phyloP scores from a whole-genome alignment of 1,140 invertebrate species.

The Heliconius hewitsoni region DNA sequence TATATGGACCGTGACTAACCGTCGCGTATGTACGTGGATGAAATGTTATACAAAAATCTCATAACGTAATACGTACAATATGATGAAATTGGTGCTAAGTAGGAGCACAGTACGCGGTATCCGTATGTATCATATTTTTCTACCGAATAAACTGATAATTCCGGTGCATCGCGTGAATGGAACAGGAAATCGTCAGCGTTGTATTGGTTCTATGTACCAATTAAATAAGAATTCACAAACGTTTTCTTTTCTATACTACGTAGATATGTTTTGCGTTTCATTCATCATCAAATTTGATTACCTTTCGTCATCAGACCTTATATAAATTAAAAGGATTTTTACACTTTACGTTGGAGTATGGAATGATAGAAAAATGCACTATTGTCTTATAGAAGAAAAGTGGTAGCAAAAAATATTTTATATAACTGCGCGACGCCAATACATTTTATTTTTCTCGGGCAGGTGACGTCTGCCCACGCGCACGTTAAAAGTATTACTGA shows the following conservation, averaged over 20 bases:
- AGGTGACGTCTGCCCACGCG: slow-evolving; percentile 47
- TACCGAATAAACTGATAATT: slow-evolving; percentile 26
- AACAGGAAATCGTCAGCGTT: slow-evolving; percentile 50
- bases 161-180: slow-evolving; percentile 42
- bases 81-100: slow-evolving; percentile 36
- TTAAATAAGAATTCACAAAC: slow-evolving; percentile 24
- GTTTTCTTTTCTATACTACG: slow-evolving; percentile 1
- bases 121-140: slow-evolving; percentile 16
- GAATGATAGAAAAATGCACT: slow-evolving; percentile 50
- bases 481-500: slow-evolving; percentile 54
- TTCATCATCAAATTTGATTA: not conserved
- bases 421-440: slow-evolving; percentile 44
- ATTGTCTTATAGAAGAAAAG: slow-evolving; percentile 24
- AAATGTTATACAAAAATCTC: slow-evolving; percentile 27
- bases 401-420: slow-evolving; percentile 34
- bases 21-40: slow-evolving; percentile 27
- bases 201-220: slow-evolving; percentile 6
- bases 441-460: slow-evolving; percentile 24
- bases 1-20: slow-evolving; percentile 39
- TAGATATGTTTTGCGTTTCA: not conserved
- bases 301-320: not conserved
- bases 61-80: slow-evolving; percentile 22
- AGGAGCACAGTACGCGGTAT: not conserved
- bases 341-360: not conserved
- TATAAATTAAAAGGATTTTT: not conserved